Evolutionary conservation across 2,888 invertebrate genomes (phyloP), one percentile per base, ranked within the genome.

Genomic region (Acanthopleura granulata): DNA sequence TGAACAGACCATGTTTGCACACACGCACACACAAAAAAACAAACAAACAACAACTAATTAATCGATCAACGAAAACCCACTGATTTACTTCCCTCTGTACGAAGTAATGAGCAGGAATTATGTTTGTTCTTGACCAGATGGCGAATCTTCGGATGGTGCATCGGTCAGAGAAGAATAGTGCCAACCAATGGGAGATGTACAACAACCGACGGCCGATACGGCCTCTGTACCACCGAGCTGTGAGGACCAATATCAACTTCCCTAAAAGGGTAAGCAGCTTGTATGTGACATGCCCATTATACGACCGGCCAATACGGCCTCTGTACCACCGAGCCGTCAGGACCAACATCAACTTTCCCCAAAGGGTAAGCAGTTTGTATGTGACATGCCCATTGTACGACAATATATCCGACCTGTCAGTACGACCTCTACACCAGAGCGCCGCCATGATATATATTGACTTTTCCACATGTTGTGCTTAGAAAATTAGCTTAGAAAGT

Each of bases 171-270:
- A 27, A 66, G 3, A 27, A 66, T 27, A 66, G 66, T 14, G 29
- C 66, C 3, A 18, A 57, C 12, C 25, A 66, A 27, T 27, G 22
- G 16, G 22, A 18, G 16, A 66, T 66, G 66, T 22, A 22, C 6
- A 14, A 27, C 29, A 66, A 66, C 25, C 22, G 66, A 1, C 22
- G 66, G 4, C 66, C 66, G 25, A 25, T 66, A 16, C 29, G 22
- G 6, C 66, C 66, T 1, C 66, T 66, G 6, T 27, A 66, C 29
- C 66, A 66, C 66, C 18, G 66, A 6, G 66, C 66, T 27, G 66
- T 66, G 4, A 22, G 66, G 29, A 66, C 66, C 22, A 66, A 66
- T 27, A 66, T 66, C 22, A 66, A 66, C 66, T 66, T 66, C 29
- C 66, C 66, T 16, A 66, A 66, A 66, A 22, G 29, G 25, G 66